These are phyloP conservation scores for Eunapius fragilis DNA, from an alignment of 37 sponge, comb jelly and placozoan genomes.

Conservation along the genomic window DNA sequence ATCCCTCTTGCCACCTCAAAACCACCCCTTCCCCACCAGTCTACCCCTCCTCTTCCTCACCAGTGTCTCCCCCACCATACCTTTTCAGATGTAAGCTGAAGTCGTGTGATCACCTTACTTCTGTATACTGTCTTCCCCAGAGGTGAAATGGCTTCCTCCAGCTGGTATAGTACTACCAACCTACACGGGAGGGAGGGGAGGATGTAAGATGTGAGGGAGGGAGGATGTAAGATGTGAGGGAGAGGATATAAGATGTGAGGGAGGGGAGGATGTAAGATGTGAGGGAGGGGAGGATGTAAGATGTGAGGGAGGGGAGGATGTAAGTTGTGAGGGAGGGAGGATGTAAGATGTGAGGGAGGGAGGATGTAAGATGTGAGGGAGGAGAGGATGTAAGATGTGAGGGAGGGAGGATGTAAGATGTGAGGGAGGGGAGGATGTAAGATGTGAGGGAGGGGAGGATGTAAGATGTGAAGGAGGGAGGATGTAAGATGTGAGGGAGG, in stretches of 20 bases:
- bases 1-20: neutral
- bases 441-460: neutral
- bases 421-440: too few species aligned
- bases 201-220: too few species aligned
- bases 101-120: slow-evolving; percentile 49
- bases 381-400: neutral
- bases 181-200: neutral
- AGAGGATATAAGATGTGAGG: too few species aligned
- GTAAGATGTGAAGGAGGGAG: neutral
- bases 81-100: slow-evolving; percentile 61
- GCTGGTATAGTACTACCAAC: slow-evolving; percentile 48
- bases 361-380: neutral
- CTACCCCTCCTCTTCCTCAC: neutral
- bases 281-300: too few species aligned
- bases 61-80: neutral
- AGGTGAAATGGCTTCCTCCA: slow-evolving; percentile 54
- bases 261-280: too few species aligned
- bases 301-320: too few species aligned
- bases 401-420: too few species aligned
- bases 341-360: neutral
- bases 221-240: too few species aligned
- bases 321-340: neutral
- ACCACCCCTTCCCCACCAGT: too few species aligned
- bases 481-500: slow-evolving; percentile 1
- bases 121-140: slow-evolving; percentile 66